A percentile compares a stretch with the other conserved stretches of the same genome.
phyloP scores from a whole-genome alignment of 2,797 vertebrate species.

The Malacoraja senta region DNA sequence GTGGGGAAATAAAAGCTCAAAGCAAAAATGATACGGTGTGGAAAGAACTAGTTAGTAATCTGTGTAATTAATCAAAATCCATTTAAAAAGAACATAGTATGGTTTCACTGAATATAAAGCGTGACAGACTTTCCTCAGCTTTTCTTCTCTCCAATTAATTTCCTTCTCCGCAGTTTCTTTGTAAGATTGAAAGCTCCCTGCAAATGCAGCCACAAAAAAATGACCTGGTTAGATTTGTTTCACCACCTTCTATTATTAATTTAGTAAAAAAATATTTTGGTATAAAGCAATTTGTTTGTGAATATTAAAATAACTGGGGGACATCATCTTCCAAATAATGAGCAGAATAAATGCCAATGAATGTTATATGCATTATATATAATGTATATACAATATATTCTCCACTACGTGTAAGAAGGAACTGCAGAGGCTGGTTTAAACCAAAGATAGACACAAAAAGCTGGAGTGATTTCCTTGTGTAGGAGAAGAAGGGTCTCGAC shows the following conservation, averaged over 20 bases:
- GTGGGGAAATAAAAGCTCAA: not conserved
- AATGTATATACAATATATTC: not conserved
- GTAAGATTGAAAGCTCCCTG: not conserved
- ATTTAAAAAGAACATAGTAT: not conserved
- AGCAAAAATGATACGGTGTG: not conserved
- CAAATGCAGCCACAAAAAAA: not conserved
- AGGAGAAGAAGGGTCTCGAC: no score
- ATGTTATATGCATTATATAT: not conserved
- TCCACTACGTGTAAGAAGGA: not conserved
- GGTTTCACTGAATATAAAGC: not conserved
- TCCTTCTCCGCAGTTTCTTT: not conserved
- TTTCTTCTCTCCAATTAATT: not conserved
- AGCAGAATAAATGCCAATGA: not conserved
- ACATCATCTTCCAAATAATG: not conserved
- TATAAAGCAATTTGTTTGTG: not conserved
- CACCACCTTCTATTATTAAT: not conserved
- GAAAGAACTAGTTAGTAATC: not conserved
- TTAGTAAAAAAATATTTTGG: not conserved
- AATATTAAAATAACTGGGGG: not conserved
- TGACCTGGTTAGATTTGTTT: not conserved
- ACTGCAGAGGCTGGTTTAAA: no score
- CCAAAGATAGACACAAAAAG: no score
- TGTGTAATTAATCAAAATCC: not conserved
- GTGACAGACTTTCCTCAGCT: not conserved
- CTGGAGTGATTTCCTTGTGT: no score